A percentile compares a stretch with the other conserved stretches of the same genome.
These are phyloP conservation scores for Drosophila miranda DNA, from an alignment of 1,140 invertebrate genomes.

Conservation along the genomic window DNA sequence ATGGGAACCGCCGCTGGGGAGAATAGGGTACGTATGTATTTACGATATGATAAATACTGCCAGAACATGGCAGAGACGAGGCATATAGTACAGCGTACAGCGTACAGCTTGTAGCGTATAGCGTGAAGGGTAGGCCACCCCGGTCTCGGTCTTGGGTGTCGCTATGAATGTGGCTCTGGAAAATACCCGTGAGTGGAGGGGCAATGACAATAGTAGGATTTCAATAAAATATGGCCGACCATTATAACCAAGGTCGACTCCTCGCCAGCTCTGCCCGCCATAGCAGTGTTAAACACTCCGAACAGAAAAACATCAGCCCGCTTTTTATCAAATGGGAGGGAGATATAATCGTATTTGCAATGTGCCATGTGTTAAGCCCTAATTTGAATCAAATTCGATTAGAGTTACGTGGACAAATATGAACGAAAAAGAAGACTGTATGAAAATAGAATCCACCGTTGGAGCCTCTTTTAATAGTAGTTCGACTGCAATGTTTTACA, in stretches of 20 bases:
- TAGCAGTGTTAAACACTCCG: not conserved
- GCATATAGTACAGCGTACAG: no score
- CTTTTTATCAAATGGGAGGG: no score
- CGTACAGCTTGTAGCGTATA: not conserved
- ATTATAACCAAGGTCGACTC: constrained; percentile 50
- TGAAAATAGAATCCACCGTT: no score
- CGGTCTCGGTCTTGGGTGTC: constrained; percentile 16
- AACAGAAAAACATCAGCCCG: no score
- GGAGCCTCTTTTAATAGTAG: no score
- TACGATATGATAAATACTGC: constrained; percentile 17
- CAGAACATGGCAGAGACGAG: no score
- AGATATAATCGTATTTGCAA: no score
- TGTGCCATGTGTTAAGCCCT: no score
- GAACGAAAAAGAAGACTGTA: no score
- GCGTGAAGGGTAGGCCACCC: constrained; percentile 17
- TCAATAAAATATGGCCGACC: constrained; percentile 71
- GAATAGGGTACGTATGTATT: constrained; percentile 23
- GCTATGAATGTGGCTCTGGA: constrained; percentile 5
- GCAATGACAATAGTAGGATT: constrained; percentile 58
- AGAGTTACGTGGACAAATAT: no score
- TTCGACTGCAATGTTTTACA: no score
- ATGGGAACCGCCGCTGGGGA: constrained; percentile 25
- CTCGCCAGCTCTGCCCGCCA: constrained; percentile 10
- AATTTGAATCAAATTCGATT: no score
- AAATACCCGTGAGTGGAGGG: constrained; percentile 21